Evolutionary conservation across 92 coral and sea anemone genomes (phyloP).

Genomic region (Chrysogorgia sp.): DNA sequence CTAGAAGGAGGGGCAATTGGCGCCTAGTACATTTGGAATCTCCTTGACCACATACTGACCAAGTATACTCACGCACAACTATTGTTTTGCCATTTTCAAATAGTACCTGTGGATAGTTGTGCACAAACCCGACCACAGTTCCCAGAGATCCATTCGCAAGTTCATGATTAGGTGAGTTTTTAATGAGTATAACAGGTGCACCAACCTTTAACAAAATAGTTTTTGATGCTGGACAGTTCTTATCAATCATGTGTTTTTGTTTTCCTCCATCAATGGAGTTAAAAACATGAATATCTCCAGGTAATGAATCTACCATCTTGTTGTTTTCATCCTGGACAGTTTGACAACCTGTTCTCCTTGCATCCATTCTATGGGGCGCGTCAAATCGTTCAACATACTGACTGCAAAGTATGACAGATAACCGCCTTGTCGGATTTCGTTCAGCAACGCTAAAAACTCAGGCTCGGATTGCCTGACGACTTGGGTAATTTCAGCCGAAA

Average conservation of each 20-base stretch:
- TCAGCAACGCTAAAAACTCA: constrained; percentile 14
- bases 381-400: constrained; percentile 1
- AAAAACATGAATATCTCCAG: constrained; percentile 23
- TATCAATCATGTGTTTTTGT: constrained; percentile 3
- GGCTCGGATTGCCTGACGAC: constrained; percentile 38
- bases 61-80: constrained; percentile 38
- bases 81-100: constrained; percentile 39
- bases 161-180: constrained; percentile 10
- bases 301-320: constrained; percentile 8
- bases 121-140: constrained; percentile 35
- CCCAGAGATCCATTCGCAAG: constrained; percentile 55
- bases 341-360: background rate
- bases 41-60: background rate
- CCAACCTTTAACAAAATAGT: constrained; percentile 30
- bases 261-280: constrained; percentile 47
- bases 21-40: constrained; percentile 14
- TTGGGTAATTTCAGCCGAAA: constrained; percentile 8
- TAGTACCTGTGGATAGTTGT: constrained; percentile 47
- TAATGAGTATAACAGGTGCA: constrained; percentile 47
- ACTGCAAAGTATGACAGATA: constrained; percentile 2
- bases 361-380: constrained; percentile 35
- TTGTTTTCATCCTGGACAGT: constrained; percentile 5
- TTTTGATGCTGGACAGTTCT: constrained; percentile 28
- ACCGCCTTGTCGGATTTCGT: constrained; percentile 32
- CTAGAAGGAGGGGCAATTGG: constrained; percentile 29